Evolutionary conservation across 2,113 vertebrate species (phyloP), one percentile per base, ranked within the genome.

Genomic region (Paraplagusia blochii): DNA sequence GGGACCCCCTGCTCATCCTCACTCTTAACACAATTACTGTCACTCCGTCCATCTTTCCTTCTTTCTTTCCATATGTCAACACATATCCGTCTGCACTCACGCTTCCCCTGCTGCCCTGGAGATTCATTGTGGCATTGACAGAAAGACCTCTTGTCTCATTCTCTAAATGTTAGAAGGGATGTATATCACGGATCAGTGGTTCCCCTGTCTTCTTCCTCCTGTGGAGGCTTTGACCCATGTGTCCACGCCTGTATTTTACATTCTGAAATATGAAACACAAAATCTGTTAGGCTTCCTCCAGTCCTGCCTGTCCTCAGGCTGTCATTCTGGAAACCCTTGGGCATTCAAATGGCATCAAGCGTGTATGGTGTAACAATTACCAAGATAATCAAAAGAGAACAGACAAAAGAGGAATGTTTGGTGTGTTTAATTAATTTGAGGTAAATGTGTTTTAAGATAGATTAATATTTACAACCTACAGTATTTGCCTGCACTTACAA

Each of bases 41-140:
- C 83, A 82, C 69, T 72, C 70, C 67, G 63, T 63, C 61, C 56
- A 42, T 44, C 58, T 29, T 29, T 29, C 58, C 6, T 29, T 29
- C 22, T 63, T 61, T 47, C 33, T 61, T 66, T 61, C 58, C 49
- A 52, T 58, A 58, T 62, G 62, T 72, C 66, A 73, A 34, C 58
- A 57, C 54, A 19, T 40, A 58, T 56, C 49, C 68, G 44, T 57
- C 62, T 29, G 29, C 66, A 62, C 54, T 57, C 58, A 29, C 71
- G 53, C 58, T 61, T 17, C 47, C 53, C 44, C 29, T 14, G 22
- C 63, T 70, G 66, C 79, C 82, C 85, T 69, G 63, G 70, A 77
- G 77, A 84, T 74, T 80, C 82, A 85, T 80, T 15, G 75, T 69
- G 50, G 79, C 81, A 83, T 81, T 87, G 85, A 87, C 84, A 84